Percentiles rank a stretch among this genome's conserved stretches.
These are phyloP conservation scores for Lethrus apterus DNA, from an alignment of 1,140 invertebrate species.

Conservation along the genomic window DNA sequence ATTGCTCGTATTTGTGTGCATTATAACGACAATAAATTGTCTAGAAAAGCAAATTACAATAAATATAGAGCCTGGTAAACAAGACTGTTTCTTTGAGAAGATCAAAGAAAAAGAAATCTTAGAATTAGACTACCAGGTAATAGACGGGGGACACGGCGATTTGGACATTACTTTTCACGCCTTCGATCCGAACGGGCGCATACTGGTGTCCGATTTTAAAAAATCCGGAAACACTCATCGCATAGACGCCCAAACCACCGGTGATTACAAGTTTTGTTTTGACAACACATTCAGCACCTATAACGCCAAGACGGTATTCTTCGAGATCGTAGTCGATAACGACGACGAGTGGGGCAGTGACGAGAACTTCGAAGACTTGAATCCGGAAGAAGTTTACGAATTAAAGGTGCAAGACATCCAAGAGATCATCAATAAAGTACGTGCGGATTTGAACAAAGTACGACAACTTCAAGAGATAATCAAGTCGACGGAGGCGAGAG, in stretches of 20 bases:
- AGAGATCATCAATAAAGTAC: constrained; percentile 53
- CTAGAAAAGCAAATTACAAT: constrained; percentile 60
- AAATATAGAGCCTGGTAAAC: constrained; percentile 56
- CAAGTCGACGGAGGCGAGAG: constrained; percentile 65
- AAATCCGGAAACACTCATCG: constrained; percentile 64
- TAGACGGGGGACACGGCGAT: constrained; percentile 68
- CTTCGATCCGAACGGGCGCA: constrained; percentile 52
- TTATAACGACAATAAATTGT: constrained; percentile 2
- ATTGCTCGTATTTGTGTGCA: not conserved
- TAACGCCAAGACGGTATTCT: constrained; percentile 72
- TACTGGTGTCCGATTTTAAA: constrained; percentile 60
- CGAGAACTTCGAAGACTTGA: constrained; percentile 44
- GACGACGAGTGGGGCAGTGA: constrained; percentile 48
- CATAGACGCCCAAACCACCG: constrained; percentile 47
- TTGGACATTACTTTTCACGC: constrained; percentile 70
- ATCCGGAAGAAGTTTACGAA: constrained; percentile 50
- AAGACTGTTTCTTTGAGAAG: constrained; percentile 63
- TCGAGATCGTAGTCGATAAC: constrained; percentile 64
- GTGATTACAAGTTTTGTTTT: constrained; percentile 74
- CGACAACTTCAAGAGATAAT: constrained; percentile 64
- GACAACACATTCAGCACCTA: constrained; percentile 76
- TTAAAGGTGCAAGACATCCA: constrained; percentile 59
- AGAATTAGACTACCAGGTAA: constrained; percentile 72
- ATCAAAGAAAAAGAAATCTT: constrained; percentile 53
- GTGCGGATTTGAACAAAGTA: constrained; percentile 53